Base-by-base conservation (phyloP, 2,797 vertebrate genomes). In the Rhadinocentrus ornatus region DNA sequence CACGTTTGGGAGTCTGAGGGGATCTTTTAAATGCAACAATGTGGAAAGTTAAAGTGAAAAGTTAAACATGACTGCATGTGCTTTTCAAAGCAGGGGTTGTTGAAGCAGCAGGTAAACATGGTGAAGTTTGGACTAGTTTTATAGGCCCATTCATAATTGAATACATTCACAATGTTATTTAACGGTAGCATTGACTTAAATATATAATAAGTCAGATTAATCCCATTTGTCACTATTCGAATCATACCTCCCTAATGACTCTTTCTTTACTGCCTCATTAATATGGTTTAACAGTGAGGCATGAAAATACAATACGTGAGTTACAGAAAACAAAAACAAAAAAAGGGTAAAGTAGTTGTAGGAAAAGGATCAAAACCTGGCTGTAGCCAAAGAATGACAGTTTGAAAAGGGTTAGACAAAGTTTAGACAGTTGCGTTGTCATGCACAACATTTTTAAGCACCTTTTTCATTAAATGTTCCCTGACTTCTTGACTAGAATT, bases 401-500 rank as follows among this genome's bases (percentile, higher is more conserved):
- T 16, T 66, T 46, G 29, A 27, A 20, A 44, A 24, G 44, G 13
- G 13, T 2, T 54, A 63, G 24, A 66, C 20, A 35, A 50, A 66
- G 8, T 52, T 48, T 24, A 50, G n/a, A 35, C 22, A 20, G 37
- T 20, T 73, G 66, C 48, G 57, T 62, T 66, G 55, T 60, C 52
- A 20, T 52, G 22, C 26, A 26, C 22, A 16, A 57, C 9, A 20
- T 46, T 58, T 61, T 61, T 26, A 46, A 37, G 24, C 46, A 22
- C 39, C 48, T 66, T 78, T 54, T 72, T 63, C 32, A 35, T 65
- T 24, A 18, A 50, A 22, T 57, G 44, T 71, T 75, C 60, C 73
- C 44, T 22, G 39, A n/a, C 57, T 58, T 41, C 0, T 29, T 46
- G 20, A 81, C 59, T 64, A 39, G 53, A 65, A 68, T 66, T 66